These are phyloP conservation scores for Ageneiosus marmoratus DNA, from an alignment of 2,113 vertebrate genomes.

Conservation along the genomic window DNA sequence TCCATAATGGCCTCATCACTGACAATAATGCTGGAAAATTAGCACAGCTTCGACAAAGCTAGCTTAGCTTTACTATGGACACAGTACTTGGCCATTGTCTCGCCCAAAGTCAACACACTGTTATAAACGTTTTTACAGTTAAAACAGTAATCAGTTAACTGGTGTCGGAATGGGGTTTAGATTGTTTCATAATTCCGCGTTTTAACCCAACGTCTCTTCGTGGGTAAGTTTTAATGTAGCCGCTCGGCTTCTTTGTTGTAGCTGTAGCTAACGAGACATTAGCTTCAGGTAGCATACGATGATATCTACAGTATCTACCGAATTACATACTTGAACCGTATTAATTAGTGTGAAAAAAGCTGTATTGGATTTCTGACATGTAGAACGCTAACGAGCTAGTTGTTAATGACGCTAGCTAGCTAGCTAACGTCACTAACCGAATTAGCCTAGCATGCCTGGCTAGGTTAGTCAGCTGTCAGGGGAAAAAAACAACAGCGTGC, in stretches of 20 bases:
- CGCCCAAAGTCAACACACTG: background rate
- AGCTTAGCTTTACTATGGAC: conserved; percentile 34
- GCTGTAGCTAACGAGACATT: conserved; percentile 23
- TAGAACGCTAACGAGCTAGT: conserved; percentile 1
- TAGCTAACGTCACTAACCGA: background rate
- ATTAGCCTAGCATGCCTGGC: background rate
- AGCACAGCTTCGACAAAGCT: conserved; percentile 40
- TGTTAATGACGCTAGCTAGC: background rate
- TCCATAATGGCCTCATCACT: conserved; percentile 48
- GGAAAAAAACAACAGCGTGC: background rate
- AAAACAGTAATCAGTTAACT: background rate
- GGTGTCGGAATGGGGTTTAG: conserved; percentile 17
- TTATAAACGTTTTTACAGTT: background rate
- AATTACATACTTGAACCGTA: background rate
- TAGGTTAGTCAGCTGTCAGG: background rate
- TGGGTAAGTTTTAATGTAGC: conserved; percentile 43
- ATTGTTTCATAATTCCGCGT: conserved; percentile 14
- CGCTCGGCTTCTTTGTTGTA: conserved; percentile 33
- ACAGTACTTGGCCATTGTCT: conserved; percentile 16
- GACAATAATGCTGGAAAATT: conserved; percentile 50
- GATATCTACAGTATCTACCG: background rate
- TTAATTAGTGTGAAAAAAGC: background rate
- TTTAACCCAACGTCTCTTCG: conserved; percentile 11
- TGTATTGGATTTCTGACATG: background rate
- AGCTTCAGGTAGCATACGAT: conserved; percentile 41